A percentile compares a stretch with the other conserved stretches of the same genome.
Conservation (phyloP, 2,888 invertebrate species). For the Atethmia centrago region DNA sequence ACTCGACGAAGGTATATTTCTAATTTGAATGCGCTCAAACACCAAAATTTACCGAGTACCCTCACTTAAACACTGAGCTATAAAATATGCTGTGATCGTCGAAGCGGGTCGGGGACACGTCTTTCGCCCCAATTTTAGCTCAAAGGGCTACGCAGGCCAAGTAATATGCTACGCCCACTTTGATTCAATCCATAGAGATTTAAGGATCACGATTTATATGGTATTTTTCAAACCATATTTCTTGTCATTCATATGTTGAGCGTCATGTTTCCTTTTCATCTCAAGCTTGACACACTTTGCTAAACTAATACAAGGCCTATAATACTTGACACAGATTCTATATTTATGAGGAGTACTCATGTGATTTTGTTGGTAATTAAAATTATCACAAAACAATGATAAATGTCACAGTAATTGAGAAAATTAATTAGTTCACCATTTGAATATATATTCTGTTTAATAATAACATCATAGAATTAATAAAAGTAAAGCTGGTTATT, state of each 20-base stretch:
- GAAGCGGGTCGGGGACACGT: conserved; percentile 53
- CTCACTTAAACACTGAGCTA: conserved; percentile 38
- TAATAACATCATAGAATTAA: not conserved
- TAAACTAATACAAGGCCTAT: conserved; percentile 40
- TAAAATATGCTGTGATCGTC: conserved; percentile 55
- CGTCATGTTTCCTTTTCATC: conserved; percentile 54
- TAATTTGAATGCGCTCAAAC: conserved; percentile 40
- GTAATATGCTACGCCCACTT: conserved; percentile 57
- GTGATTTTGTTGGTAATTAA: conserved; percentile 28
- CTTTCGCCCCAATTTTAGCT: conserved; percentile 60
- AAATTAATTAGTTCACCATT: conserved; percentile 11
- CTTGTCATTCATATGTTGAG: conserved; percentile 49
- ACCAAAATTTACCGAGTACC: conserved; percentile 34
- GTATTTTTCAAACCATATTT: conserved; percentile 47
- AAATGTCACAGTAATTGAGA: not conserved
- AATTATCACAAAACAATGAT: conserved; percentile 15
- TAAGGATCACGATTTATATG: conserved; percentile 48
- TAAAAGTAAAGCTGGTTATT: not conserved
- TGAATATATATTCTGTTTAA: not conserved
- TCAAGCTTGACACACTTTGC: conserved; percentile 53
- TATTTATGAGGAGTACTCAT: conserved; percentile 32
- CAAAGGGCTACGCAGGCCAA: conserved; percentile 54
- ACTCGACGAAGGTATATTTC: conserved; percentile 15
- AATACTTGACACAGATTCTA: conserved; percentile 55
- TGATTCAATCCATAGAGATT: conserved; percentile 57